phyloP scores from a whole-genome alignment of 2,888 invertebrate species.

The Drosophila rubida region DNA sequence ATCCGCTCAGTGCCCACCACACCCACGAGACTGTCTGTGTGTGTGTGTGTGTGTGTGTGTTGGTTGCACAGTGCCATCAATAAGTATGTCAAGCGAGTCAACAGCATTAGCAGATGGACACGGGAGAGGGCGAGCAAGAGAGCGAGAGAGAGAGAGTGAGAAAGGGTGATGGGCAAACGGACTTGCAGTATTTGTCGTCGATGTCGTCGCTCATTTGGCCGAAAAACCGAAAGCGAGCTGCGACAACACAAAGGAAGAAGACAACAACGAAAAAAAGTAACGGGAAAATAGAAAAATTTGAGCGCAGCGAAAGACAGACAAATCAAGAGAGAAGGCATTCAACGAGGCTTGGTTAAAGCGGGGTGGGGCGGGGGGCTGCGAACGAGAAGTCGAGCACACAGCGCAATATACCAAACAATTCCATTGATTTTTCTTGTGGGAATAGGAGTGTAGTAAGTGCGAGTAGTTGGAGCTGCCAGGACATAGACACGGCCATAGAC shows the following conservation, averaged over 20 bases:
- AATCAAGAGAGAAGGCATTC: slow-evolving; percentile 58
- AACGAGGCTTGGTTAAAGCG: too few species aligned
- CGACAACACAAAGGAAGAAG: slow-evolving; percentile 9
- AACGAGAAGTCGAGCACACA: slow-evolving; percentile 14
- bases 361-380: too few species aligned
- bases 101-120: slow-evolving; percentile 46
- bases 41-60: too few species aligned
- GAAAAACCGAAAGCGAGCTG: slow-evolving; percentile 35
- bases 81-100: slow-evolving; percentile 70
- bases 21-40: slow-evolving; percentile 32
- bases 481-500: slow-evolving; percentile 42
- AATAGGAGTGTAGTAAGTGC: slow-evolving; percentile 61
- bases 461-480: slow-evolving; percentile 31
- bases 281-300: slow-evolving; percentile 14
- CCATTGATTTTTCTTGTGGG: slow-evolving; percentile 80
- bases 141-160: neutral
- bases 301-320: slow-evolving; percentile 46
- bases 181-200: slow-evolving; percentile 49
- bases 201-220: slow-evolving; percentile 69
- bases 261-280: neutral
- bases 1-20: slow-evolving; percentile 28
- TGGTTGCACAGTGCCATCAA: slow-evolving; percentile 62
- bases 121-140: neutral
- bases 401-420: slow-evolving; percentile 76
- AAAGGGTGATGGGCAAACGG: neutral